Conservation (phyloP, 2,797 vertebrate species). For the Lepidocolaptes lacrymiger region DNA sequence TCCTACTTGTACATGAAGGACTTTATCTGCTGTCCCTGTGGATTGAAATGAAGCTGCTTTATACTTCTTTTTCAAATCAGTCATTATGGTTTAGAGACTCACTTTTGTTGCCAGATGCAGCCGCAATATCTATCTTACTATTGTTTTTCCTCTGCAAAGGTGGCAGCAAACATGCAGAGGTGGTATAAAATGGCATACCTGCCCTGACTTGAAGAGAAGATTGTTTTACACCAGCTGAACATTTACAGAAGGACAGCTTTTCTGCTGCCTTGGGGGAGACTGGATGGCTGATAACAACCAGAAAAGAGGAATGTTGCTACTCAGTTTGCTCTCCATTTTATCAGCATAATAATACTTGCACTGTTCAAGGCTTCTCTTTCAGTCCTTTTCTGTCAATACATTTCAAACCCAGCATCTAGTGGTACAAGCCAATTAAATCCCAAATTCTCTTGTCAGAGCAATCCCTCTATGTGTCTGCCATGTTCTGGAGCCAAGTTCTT, state of each 20-base stretch:
- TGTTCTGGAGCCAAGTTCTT: constrained; percentile 61
- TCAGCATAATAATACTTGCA: constrained; percentile 18
- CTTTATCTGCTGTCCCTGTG: not conserved
- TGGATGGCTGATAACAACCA: not conserved
- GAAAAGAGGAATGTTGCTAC: not conserved
- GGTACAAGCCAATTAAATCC: constrained; percentile 61
- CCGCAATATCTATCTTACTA: not conserved
- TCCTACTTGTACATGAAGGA: not conserved
- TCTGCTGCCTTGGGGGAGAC: not conserved
- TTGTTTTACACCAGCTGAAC: not conserved
- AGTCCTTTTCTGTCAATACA: constrained; percentile 58
- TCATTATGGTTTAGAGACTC: not conserved
- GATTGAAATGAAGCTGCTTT: not conserved
- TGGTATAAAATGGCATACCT: not conserved
- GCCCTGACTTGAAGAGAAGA: not conserved
- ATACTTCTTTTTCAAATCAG: not conserved
- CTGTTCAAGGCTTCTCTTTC: constrained; percentile 24
- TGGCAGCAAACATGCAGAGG: not conserved
- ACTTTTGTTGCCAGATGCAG: not conserved
- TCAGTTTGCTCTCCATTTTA: constrained; percentile 5
- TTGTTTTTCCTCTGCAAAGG: not conserved
- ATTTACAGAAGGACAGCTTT: not conserved
- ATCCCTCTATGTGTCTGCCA: constrained; percentile 51
- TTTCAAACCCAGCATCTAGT: constrained; percentile 37
- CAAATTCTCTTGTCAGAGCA: constrained; percentile 65